Conservation (phyloP, 2,888 invertebrate species). For the Amblyjoppa fuscipennis region DNA sequence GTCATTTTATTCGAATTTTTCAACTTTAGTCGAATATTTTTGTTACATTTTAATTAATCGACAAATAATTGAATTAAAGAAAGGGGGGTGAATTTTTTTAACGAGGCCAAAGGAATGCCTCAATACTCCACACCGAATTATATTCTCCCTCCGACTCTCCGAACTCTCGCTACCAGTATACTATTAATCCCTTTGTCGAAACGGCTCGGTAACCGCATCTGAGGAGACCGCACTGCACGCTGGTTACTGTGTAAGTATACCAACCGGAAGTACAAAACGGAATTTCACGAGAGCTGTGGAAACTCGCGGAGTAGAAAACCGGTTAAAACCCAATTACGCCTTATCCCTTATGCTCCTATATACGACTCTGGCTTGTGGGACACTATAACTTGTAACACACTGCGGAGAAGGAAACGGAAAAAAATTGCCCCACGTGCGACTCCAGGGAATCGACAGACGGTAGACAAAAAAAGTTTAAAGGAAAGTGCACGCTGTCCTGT, state of each 20-base stretch:
- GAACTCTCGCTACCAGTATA: constrained; percentile 19
- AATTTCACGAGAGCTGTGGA: constrained; percentile 42
- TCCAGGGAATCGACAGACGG: background rate
- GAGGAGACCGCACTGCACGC: constrained; percentile 48
- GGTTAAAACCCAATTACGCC: constrained; percentile 57
- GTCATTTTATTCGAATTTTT: background rate
- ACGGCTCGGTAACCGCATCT: constrained; percentile 41
- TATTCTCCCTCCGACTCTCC: constrained; percentile 24
- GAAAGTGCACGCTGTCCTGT: background rate
- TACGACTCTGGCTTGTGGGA: background rate
- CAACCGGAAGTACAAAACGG: constrained; percentile 37
- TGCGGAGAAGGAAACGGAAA: background rate
- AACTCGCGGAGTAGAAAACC: constrained; percentile 19
- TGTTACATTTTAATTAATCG: background rate
- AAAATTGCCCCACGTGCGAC: background rate
- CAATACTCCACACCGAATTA: constrained; percentile 27
- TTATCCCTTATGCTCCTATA: constrained; percentile 27
- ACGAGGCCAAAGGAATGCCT: background rate
- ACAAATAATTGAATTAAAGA: background rate
- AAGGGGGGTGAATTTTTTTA: background rate
- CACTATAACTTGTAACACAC: background rate
- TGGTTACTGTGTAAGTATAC: constrained; percentile 20
- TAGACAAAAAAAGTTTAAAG: background rate
- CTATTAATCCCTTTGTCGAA: constrained; percentile 54
- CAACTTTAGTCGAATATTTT: background rate